Evolutionary conservation across 2,888 invertebrate species (phyloP), one percentile per base, ranked within the genome.

Genomic region (Lithophane socia): DNA sequence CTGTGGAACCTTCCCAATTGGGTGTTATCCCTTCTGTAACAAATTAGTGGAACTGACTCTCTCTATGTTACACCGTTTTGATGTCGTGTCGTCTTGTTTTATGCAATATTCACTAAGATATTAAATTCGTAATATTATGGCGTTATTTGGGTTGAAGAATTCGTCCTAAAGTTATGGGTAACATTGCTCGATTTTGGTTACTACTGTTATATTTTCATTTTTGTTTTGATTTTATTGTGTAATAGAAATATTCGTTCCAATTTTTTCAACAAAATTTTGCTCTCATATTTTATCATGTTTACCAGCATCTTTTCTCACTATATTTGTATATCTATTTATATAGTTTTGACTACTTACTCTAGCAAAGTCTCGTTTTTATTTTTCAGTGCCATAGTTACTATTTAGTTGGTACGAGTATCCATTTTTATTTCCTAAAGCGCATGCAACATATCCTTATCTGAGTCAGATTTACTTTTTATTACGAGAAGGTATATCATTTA

Each of bases 401-500:
- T 16, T 18, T 52, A 13, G 13, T 47, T 42, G 2, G n/a, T n/a
- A n/a, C n/a, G n/a, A n/a, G 2, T 64, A 29, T 44, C 1, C 0
- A 21, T 56, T 37, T 73, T 44, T 16, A 52, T 37, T 65, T 79
- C 0, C 0, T 3, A 2, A 8, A 10, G 7, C 7, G 2, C 3
- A 8, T 42, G 64, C 37, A 64, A 56, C 0, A 21, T 21, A 29
- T 66, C 13, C 49, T 3, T 49, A 24, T 9, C 12, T 2, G 61
- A 70, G 13, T 63, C 21, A 24, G 0, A 67, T 47, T 52, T 54
- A 47, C 8, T 47, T 80, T 47, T 44, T 4, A 16, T 44, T 4
- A 16, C 16, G n/a, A 29, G 5, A 60, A 54, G 1, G 29, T 42
- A 67, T 77, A 89, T 90, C 88, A 70, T 79, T 75, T 82, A 86